Evolutionary conservation across 2,888 invertebrate genomes (phyloP), one percentile per base, ranked within the genome.

Genomic region (Andrena trimmerana): DNA sequence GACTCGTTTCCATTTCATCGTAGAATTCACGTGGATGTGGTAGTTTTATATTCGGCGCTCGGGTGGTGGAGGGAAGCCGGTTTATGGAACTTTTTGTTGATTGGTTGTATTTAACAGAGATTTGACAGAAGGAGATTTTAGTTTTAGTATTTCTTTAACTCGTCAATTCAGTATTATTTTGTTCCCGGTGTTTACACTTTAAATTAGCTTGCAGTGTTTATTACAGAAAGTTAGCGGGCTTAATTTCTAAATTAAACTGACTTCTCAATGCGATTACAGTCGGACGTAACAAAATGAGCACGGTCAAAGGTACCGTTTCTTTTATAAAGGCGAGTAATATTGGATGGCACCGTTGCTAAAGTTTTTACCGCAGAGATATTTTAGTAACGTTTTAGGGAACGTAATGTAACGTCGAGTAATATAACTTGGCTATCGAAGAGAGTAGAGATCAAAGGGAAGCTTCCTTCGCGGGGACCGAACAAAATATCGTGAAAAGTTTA

Each of bases 401-500:
- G 57, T 59, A 54, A 73, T 29, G 29, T 42, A 8, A 57, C 10
- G 42, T 6, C 16, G 57, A 29, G 57, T 73, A 73, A 73, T 73
- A 54, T 57, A 73, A 73, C 73, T 57, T 73, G 13, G 73, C 57
- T 73, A 57, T 66, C 66, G 57, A 42, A 29, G 66, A 57, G 57
- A 66, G 57, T 57, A 48, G 48, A 66, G 66, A 73, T 73, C 73
- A 73, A 73, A 73, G 57, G 1, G 36, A 57, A 42, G 31, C 24
- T 57, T 20, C 24, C 10, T 29, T 13, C 31, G 36, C 60, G 33
- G 8, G 8, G 57, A 57, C 42, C 27, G 33, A 29, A 66, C 66
- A 66, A 54, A 73, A 66, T 57, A 54, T 73, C 54, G 36, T 66
- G 73, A 66, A 66, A 66, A 73, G 42, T 73, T 73, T 73, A 73